Conservation (phyloP, 2,888 invertebrate species). For the Nephrotoma flavescens region DNA sequence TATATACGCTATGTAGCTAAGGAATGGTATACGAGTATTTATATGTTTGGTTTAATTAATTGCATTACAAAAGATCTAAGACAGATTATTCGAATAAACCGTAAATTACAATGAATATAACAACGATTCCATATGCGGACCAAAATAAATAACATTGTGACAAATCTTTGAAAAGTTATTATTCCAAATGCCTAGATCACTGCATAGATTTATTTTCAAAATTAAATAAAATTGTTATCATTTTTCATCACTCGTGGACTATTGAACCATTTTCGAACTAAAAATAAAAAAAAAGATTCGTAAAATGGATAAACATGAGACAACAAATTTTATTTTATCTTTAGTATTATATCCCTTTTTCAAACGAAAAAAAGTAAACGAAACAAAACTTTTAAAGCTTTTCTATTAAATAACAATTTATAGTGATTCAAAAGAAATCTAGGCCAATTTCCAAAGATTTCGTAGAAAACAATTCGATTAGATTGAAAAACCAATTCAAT, state of each 20-base stretch:
- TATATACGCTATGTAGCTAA: background rate
- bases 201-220: background rate
- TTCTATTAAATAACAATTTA: background rate
- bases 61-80: background rate
- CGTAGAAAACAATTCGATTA: background rate
- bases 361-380: background rate
- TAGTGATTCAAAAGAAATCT: background rate
- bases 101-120: background rate
- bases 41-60: background rate
- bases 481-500: background rate
- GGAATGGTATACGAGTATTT: background rate
- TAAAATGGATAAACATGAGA: background rate
- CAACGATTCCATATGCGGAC: background rate
- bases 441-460: background rate
- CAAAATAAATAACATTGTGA: background rate
- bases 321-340: background rate
- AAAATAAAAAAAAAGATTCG: background rate
- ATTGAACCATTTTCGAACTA: background rate
- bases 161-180: background rate
- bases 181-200: background rate
- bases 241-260: background rate
- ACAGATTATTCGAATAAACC: background rate
- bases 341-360: background rate
- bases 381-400: background rate
- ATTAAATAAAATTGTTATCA: background rate